Percentiles rank a stretch among this genome's conserved stretches.
Conservation (phyloP, 2,888 invertebrate genomes). For the Acanthosepion esculentum region DNA sequence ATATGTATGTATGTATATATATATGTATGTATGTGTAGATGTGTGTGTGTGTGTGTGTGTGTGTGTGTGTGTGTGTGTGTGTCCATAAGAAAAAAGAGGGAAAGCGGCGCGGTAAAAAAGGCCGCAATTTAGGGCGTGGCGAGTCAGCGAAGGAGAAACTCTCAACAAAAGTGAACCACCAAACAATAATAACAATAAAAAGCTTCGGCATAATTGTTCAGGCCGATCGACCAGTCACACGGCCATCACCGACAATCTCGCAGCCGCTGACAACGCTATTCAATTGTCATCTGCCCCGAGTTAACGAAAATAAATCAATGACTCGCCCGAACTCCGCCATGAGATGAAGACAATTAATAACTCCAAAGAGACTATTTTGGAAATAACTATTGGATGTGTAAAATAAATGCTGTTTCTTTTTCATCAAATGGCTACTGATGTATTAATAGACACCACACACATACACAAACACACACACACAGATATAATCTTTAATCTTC, state of each 20-base stretch:
- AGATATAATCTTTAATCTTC: too few species aligned
- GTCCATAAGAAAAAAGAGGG: background rate
- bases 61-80: background rate
- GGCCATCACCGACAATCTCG: background rate
- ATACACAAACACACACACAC: too few species aligned
- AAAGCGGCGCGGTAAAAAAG: background rate
- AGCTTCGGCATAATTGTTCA: background rate
- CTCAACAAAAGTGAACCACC: background rate
- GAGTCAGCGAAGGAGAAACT: background rate
- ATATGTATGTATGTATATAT: background rate
- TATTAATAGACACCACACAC: too few species aligned
- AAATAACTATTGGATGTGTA: too few species aligned
- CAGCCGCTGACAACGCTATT: background rate
- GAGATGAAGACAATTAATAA: background rate
- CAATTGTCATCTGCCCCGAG: background rate
- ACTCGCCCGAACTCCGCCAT: background rate
- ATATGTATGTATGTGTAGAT: background rate
- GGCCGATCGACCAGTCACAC: background rate
- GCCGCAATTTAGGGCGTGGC: background rate
- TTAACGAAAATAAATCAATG: background rate
- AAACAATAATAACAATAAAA: background rate
- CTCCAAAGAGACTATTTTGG: too few species aligned
- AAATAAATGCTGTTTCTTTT: too few species aligned
- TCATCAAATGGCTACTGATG: too few species aligned
- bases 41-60: background rate